These are phyloP conservation scores for Aleiodes alternator DNA, from an alignment of 2,888 invertebrate species.

Conservation along the genomic window DNA sequence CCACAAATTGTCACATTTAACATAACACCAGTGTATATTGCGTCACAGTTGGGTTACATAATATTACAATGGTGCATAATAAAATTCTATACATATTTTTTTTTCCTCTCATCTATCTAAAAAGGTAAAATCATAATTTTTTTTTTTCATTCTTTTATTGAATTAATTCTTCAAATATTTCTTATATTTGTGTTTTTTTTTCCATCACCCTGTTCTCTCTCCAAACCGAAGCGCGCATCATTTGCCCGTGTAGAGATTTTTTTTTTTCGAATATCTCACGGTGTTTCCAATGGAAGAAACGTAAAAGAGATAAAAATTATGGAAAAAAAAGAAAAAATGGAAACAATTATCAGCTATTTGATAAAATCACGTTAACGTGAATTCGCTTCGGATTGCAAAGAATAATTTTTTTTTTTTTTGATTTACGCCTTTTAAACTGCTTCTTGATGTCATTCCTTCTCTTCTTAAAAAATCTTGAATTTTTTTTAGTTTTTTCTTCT, in stretches of 20 bases:
- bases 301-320: slow-evolving; percentile 10
- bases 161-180: slow-evolving; percentile 7
- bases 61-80: slow-evolving; percentile 76
- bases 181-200: slow-evolving; percentile 49
- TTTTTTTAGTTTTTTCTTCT: neutral
- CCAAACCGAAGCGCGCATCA: slow-evolving; percentile 62
- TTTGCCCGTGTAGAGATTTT: too few species aligned
- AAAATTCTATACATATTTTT: slow-evolving; percentile 74
- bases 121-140: slow-evolving; percentile 69
- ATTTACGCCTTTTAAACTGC: slow-evolving; percentile 55
- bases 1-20: slow-evolving; percentile 72
- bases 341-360: neutral
- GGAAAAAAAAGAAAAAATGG: neutral
- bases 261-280: neutral
- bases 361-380: slow-evolving; percentile 11
- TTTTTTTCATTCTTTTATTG: slow-evolving; percentile 42
- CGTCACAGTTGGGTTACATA: slow-evolving; percentile 74
- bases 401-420: slow-evolving; percentile 62
- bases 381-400: slow-evolving; percentile 63
- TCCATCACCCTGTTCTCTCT: slow-evolving; percentile 67
- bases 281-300: slow-evolving; percentile 1
- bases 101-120: slow-evolving; percentile 67
- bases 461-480: slow-evolving; percentile 10
- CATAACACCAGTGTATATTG: slow-evolving; percentile 76
- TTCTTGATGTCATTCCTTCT: slow-evolving; percentile 44